phyloP scores from a whole-genome alignment of 2,797 vertebrate genomes.

The Calcarius lapponicus region DNA sequence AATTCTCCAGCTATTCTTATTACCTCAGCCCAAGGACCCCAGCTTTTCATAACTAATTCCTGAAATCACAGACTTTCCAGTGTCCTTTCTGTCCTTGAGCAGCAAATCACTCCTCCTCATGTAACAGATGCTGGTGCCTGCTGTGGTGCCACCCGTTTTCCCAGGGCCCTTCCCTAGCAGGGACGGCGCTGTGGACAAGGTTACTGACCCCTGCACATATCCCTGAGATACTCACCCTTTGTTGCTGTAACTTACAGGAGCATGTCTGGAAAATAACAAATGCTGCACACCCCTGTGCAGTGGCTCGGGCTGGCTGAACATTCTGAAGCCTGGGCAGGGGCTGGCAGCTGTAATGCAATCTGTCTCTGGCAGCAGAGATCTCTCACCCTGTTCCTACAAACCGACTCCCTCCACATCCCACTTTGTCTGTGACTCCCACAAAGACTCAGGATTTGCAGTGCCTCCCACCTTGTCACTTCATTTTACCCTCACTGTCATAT shows the following conservation, averaged over 20 bases:
- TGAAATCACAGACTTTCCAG: not conserved
- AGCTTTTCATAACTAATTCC: constrained; percentile 39
- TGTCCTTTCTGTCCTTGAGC: constrained; percentile 51
- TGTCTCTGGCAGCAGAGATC: not conserved
- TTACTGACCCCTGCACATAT: not conserved
- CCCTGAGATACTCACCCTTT: not conserved
- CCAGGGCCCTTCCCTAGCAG: not conserved
- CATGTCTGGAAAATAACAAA: not conserved
- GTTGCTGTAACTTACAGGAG: not conserved
- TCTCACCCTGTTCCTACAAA: not conserved
- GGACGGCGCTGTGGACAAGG: not conserved
- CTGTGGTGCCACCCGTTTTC: not conserved
- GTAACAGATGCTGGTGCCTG: not conserved
- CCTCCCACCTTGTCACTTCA: not conserved
- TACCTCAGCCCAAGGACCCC: constrained; percentile 56
- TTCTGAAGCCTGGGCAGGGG: not conserved
- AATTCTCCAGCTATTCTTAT: constrained; percentile 53
- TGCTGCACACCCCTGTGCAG: not conserved
- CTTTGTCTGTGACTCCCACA: fast-evolving
- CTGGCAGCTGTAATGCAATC: not conserved
- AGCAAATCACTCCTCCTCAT: not conserved
- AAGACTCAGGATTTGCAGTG: not conserved
- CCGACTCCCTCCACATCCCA: not conserved
- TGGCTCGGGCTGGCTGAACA: not conserved
- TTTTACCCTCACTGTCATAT: not conserved